phyloP scores from a whole-genome alignment of 1,140 invertebrate genomes.

The Acromyrmex charruanus region DNA sequence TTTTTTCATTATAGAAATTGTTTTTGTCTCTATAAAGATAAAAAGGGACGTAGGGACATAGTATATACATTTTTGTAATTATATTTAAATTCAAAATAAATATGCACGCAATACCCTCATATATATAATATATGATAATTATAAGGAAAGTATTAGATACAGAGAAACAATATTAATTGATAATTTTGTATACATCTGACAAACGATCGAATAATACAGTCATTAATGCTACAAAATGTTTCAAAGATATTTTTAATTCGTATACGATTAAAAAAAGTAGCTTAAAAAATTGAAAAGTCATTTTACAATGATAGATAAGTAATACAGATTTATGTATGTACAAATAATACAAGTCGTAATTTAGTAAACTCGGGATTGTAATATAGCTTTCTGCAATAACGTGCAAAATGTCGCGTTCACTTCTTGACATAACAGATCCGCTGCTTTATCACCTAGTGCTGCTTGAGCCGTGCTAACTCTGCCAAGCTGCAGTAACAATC shows the following conservation, averaged over 20 bases:
- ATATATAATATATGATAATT: not conserved
- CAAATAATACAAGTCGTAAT: conserved; percentile 15
- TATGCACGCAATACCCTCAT: not conserved
- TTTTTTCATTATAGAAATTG: conserved; percentile 19
- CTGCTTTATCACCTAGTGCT: conserved; percentile 90
- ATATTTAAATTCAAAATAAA: conserved; percentile 39
- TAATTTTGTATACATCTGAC: not conserved
- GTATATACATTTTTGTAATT: conserved; percentile 36
- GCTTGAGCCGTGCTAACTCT: conserved; percentile 94
- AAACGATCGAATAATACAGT: not conserved
- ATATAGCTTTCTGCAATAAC: conserved; percentile 84
- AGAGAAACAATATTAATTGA: not conserved
- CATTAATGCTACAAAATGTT: not conserved
- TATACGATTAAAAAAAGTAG: conserved; percentile 29
- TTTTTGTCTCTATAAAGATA: conserved; percentile 7
- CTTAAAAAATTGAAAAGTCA: conserved; percentile 14
- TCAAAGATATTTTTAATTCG: not conserved
- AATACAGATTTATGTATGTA: conserved; percentile 25
- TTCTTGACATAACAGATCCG: conserved; percentile 89
- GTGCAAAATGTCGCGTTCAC: conserved; percentile 88
- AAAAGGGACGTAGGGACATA: not conserved
- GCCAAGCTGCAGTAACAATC: conserved; percentile 94
- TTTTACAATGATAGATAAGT: not conserved
- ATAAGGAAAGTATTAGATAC: not conserved
- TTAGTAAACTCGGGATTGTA: conserved; percentile 85